phyloP scores from a whole-genome alignment of 2,797 vertebrate genomes.

The Pangasius djambal region DNA sequence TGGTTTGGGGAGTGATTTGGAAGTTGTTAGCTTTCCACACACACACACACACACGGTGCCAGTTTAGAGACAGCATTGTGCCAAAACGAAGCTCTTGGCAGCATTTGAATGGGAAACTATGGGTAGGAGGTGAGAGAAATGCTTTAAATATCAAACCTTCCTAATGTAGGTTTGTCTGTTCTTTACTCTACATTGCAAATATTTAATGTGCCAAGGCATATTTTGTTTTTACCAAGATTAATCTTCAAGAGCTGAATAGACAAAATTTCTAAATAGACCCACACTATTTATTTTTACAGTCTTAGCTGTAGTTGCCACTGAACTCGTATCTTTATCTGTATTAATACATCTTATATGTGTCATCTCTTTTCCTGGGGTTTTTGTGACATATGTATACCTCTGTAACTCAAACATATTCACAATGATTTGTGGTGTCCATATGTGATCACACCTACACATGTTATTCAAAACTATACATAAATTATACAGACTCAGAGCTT shows the following conservation, averaged over 20 bases:
- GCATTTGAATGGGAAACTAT: constrained; percentile 21
- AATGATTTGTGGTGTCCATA: neutral
- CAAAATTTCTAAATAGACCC: neutral
- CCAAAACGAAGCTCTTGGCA: constrained; percentile 18
- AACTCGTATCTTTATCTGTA: neutral
- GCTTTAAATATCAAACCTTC: constrained; percentile 33
- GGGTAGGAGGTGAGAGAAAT: constrained; percentile 40
- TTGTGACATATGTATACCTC: neutral
- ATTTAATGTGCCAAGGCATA: neutral
- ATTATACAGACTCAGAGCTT: neutral
- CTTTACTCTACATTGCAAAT: neutral
- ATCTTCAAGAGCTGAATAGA: neutral
- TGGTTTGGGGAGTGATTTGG: neutral
- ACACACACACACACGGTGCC: neutral
- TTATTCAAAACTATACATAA: neutral
- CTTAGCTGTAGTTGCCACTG: neutral
- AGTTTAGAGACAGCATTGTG: constrained; percentile 8
- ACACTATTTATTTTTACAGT: neutral
- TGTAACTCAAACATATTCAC: neutral
- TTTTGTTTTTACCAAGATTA: neutral
- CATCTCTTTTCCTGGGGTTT: neutral
- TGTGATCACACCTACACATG: neutral
- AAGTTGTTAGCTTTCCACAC: neutral
- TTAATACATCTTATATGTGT: neutral
- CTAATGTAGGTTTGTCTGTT: neutral